A percentile compares a stretch with the other conserved stretches of the same genome.
These are phyloP conservation scores for Cyrtodaria siliqua DNA, from an alignment of 2,888 invertebrate species.

Conservation along the genomic window DNA sequence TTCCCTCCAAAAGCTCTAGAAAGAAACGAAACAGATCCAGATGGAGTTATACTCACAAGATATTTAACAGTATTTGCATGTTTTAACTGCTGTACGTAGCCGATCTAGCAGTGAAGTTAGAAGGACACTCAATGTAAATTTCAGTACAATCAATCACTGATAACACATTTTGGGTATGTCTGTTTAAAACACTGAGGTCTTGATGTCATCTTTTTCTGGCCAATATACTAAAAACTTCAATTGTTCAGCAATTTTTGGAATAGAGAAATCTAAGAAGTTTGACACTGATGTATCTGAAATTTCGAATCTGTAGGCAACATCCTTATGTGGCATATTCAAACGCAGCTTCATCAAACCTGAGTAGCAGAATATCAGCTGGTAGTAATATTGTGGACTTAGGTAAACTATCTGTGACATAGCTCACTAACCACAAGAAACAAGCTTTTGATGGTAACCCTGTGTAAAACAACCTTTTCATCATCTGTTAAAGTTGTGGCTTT, in stretches of 20 bases:
- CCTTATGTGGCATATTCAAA: constrained; percentile 6
- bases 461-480: no score
- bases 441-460: no score
- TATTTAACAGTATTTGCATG: constrained; percentile 2
- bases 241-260: neutral
- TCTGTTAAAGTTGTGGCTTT: no score
- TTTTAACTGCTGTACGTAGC: neutral
- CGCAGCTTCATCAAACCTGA: constrained; percentile 32
- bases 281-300: constrained; percentile 22
- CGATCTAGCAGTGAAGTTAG: neutral
- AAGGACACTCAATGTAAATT: constrained; percentile 1
- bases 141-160: constrained; percentile 20
- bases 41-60: constrained; percentile 3
- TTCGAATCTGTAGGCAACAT: constrained; percentile 20
- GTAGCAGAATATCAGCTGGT: no score
- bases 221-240: constrained; percentile 17
- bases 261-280: neutral
- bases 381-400: no score
- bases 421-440: no score
- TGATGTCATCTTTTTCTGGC: constrained; percentile 21
- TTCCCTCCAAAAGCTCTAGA: constrained; percentile 1
- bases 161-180: neutral
- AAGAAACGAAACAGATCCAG: neutral
- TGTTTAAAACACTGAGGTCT: neutral
- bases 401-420: no score